Evolutionary conservation across 2,113 vertebrate genomes (phyloP).

Genomic region (Eudorcas thomsonii): DNA sequence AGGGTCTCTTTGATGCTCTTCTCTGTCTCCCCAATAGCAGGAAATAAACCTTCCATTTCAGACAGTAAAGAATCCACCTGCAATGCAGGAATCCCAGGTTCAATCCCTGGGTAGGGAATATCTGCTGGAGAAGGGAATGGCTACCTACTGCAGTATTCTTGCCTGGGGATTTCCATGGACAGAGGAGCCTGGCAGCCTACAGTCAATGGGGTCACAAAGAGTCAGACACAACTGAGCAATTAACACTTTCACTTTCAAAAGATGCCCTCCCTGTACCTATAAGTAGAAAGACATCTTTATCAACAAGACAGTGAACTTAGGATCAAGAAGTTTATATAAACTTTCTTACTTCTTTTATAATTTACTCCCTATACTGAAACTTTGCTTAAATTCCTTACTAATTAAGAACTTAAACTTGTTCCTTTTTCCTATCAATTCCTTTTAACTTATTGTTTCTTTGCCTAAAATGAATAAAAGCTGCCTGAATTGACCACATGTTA

Average conservation of each 20-base stretch:
- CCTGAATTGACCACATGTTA: background rate
- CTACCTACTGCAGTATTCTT: background rate
- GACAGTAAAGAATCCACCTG: background rate
- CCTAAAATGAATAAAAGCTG: background rate
- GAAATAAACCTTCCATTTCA: background rate
- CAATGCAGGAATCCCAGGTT: background rate
- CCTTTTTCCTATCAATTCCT: background rate
- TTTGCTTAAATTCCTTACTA: background rate
- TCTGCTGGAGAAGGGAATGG: background rate
- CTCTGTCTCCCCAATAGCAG: background rate
- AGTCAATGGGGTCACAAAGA: background rate
- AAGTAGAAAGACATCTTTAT: background rate
- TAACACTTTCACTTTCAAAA: background rate
- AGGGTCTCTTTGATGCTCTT: background rate
- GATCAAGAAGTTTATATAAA: background rate
- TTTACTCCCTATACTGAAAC: background rate
- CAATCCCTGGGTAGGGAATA: background rate
- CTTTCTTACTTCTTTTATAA: background rate
- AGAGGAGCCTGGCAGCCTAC: background rate
- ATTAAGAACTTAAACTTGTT: background rate
- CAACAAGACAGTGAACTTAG: background rate
- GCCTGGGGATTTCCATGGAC: background rate
- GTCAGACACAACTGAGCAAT: background rate
- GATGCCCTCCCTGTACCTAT: background rate
- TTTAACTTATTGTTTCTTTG: background rate